Percentiles rank a stretch among this genome's conserved stretches.
phyloP scores from a whole-genome alignment of 2,888 invertebrate species.

The Cotesia congregata region DNA sequence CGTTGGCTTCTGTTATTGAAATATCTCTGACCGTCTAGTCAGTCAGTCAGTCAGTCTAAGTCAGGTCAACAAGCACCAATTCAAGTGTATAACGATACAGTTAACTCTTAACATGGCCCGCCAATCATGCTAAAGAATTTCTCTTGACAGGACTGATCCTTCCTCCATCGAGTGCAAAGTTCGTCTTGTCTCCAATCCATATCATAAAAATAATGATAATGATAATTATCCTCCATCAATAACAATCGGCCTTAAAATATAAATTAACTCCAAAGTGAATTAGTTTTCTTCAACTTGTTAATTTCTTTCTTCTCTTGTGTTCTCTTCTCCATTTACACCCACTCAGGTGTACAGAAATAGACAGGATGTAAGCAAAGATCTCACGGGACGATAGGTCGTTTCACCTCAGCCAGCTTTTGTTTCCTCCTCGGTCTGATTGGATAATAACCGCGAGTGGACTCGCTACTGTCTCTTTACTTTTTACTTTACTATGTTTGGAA shows the following conservation, averaged over 20 bases:
- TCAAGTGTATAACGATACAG: constrained; percentile 31
- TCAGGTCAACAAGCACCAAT: constrained; percentile 29
- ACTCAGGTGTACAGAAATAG: constrained; percentile 10
- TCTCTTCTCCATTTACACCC: background rate
- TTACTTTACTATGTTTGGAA: no score
- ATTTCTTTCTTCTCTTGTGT: no score
- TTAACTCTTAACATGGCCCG: background rate
- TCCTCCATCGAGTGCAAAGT: no score
- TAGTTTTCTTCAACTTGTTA: background rate
- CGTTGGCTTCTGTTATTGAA: constrained; percentile 20
- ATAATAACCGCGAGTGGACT: constrained; percentile 19
- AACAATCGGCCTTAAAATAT: background rate
- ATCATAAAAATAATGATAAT: no score
- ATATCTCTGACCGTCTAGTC: background rate
- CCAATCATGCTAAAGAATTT: background rate
- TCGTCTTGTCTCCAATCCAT: no score
- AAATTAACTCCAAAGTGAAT: background rate
- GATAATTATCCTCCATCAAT: background rate
- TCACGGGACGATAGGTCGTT: constrained; percentile 64
- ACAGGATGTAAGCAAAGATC: constrained; percentile 57
- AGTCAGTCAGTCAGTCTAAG: background rate
- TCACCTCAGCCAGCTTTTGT: constrained; percentile 70
- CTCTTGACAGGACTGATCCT: background rate
- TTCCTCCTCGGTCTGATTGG: constrained; percentile 70
- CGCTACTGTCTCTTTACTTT: background rate